Evolutionary conservation across 2,113 vertebrate genomes (phyloP).

Genomic region (Desmodus rotundus): DNA sequence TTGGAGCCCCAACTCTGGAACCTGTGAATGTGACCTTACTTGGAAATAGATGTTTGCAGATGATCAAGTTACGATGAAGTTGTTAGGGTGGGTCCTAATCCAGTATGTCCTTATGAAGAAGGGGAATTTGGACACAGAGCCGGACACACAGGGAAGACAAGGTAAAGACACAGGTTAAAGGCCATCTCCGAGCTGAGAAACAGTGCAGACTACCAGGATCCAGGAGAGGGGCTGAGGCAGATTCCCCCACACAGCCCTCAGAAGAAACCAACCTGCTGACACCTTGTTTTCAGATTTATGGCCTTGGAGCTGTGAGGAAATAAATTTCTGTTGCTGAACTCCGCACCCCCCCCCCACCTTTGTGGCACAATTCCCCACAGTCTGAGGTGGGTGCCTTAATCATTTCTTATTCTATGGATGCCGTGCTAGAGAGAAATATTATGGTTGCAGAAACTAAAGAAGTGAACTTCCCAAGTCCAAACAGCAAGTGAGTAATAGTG

Average conservation of each 20-base stretch:
- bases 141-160: rapidly evolving
- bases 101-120: background rate
- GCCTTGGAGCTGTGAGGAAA: too few species aligned
- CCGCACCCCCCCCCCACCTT: too few species aligned
- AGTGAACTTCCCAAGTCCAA: background rate
- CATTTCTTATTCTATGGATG: background rate
- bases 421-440: background rate
- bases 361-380: background rate
- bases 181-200: background rate
- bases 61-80: too few species aligned
- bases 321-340: too few species aligned
- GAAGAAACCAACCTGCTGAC: rapidly evolving
- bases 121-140: background rate
- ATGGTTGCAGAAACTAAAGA: background rate
- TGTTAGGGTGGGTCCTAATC: background rate
- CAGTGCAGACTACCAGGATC: background rate
- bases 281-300: background rate
- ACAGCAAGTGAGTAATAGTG: background rate
- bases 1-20: background rate
- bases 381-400: too few species aligned
- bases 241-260: background rate
- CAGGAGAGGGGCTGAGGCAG: background rate
- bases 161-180: background rate
- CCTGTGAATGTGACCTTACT: background rate
- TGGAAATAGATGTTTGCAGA: background rate